These are phyloP conservation scores for Onychomys arenicola DNA, from an alignment of 2,797 vertebrate species.

Conservation along the genomic window DNA sequence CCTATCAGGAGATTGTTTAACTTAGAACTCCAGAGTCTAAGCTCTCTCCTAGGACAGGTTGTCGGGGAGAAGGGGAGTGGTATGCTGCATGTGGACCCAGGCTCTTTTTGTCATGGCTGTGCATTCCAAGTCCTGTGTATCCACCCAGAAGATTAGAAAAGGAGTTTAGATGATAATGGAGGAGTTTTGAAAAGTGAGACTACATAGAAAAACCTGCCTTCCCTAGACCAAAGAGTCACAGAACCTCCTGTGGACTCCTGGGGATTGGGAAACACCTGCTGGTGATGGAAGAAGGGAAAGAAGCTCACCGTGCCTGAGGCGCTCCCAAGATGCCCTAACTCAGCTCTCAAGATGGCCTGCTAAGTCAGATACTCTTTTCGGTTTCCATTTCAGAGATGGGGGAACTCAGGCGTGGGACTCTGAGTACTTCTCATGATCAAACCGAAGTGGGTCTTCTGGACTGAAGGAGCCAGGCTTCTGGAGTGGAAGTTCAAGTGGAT, in stretches of 20 bases:
- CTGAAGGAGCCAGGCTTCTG: neutral
- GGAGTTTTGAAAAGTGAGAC: neutral
- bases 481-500: neutral
- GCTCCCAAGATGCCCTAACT: neutral
- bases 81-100: neutral
- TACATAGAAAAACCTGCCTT: neutral
- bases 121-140: neutral
- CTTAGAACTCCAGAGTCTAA: neutral
- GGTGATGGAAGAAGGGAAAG: neutral
- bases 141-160: neutral
- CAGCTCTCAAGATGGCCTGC: neutral
- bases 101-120: neutral
- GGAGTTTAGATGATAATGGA: neutral
- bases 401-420: constrained; percentile 10
- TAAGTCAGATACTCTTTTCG: neutral
- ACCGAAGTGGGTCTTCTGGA: neutral
- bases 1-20: neutral
- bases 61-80: too few relatives aligned
- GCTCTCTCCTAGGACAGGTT: neutral
- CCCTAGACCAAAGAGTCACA: neutral
- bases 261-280: neutral
- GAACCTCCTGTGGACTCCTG: neutral
- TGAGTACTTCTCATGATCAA: neutral
- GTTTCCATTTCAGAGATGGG: neutral
- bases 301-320: neutral